These are phyloP conservation scores for Nymphicus hollandicus DNA, from an alignment of 2,113 vertebrate genomes.

Conservation along the genomic window DNA sequence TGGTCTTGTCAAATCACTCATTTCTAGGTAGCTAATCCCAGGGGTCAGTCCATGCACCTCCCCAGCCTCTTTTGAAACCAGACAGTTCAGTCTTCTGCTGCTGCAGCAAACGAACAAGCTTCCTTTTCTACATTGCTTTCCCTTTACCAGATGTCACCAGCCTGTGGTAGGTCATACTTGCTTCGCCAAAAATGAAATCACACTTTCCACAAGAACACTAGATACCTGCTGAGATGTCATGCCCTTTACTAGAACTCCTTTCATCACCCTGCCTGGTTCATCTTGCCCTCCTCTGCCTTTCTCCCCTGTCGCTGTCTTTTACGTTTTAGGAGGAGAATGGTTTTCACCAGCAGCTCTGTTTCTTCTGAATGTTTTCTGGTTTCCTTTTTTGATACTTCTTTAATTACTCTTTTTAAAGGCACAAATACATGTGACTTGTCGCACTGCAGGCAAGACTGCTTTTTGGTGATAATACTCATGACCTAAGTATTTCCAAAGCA, in stretches of 20 bases:
- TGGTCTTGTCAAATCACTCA: background rate
- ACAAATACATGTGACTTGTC: background rate
- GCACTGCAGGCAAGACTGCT: background rate
- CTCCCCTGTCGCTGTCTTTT: background rate
- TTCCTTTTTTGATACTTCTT: background rate
- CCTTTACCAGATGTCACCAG: background rate
- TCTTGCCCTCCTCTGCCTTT: background rate
- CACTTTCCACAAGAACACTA: background rate
- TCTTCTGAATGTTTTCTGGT: background rate
- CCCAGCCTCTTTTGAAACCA: background rate
- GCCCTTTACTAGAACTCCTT: background rate
- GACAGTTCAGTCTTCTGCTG: background rate
- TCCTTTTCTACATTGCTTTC: background rate
- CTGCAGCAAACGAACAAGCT: background rate
- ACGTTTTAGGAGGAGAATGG: background rate
- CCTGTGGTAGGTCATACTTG: background rate
- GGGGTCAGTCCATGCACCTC: rapidly evolving
- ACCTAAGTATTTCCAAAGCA: background rate
- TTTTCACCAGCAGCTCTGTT: background rate
- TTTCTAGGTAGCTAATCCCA: background rate
- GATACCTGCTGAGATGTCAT: background rate
- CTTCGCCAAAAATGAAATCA: background rate
- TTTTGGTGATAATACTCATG: background rate
- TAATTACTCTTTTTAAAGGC: background rate
- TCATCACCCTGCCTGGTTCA: background rate